Evolutionary conservation across 2,113 vertebrate genomes (phyloP).

Genomic region (Pteropus alecto): DNA sequence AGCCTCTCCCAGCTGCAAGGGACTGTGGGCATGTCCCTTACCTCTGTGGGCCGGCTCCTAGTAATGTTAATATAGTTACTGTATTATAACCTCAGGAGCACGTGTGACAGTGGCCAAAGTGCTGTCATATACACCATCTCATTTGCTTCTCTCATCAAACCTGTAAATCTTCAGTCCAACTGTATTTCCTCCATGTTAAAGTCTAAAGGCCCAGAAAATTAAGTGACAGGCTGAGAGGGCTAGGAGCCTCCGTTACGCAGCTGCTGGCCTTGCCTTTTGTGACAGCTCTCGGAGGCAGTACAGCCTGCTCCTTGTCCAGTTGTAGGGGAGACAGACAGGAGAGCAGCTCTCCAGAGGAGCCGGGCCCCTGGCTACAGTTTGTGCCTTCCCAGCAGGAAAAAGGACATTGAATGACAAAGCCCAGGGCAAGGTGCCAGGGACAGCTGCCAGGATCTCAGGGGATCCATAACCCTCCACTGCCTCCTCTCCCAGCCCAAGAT

Average conservation of each 20-base stretch:
- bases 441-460: neutral
- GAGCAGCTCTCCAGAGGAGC: neutral
- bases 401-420: neutral
- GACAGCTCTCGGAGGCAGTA: neutral
- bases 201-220: neutral
- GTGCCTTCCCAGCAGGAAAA: neutral
- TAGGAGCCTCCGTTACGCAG: neutral
- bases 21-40: rapidly evolving
- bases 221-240: neutral
- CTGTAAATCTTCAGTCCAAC: neutral
- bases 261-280: neutral
- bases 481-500: neutral
- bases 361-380: neutral
- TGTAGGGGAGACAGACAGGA: neutral
- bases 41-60: neutral
- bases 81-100: neutral
- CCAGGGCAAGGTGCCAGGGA: neutral
- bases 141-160: neutral
- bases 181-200: neutral
- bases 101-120: rapidly evolving
- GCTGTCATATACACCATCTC: neutral
- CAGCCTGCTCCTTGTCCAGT: rapidly evolving
- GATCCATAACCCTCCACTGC: neutral
- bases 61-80: no score
- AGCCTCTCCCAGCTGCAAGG: neutral